Base-by-base conservation (phyloP, 2,888 invertebrate genomes). In the Maniola hyperantus region DNA sequence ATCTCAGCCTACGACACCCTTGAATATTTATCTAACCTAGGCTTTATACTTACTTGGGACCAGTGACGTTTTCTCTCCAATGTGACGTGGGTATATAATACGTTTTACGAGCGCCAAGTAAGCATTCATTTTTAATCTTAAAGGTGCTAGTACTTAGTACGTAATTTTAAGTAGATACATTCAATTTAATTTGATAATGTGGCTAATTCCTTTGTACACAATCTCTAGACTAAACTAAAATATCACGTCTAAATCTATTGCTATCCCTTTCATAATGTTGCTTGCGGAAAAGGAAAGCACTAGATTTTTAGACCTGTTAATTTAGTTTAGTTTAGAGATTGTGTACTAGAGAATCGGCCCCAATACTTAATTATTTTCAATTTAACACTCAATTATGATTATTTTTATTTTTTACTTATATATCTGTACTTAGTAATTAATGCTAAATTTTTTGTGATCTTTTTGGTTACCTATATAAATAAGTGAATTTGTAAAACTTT, bases 61-160 rank as follows among this genome's bases (percentile, higher is more conserved):
- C 57, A 57, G 57, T 57, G 42, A 57, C 39, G n/a, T n/a, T n/a
- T 1, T 15, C 54, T 33, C 11, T 33, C 5, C 33, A 33, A 20
- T 57, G 42, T 6, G 42, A 39, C 57, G 39, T 57, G 13, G n/a
- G 15, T 54, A 34, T 42, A 20, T 2, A 55, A 55, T 55, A 36
- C 55, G 18, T 6, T 36, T 34, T 36, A 18, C 6, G 2, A 36
- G 10, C 33, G 48, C 60, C 48, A 60, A 60, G 15, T 60, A 18
- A 60, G 46, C 60, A 8, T 60, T 48, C 50, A 50, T 60, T 60
- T 60, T 33, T 4, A 60, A 60, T 26, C 42, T 55, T 10, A 53
- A 69, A 74, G 83, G 86, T 85, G 85, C 86, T 79, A 77, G 69
- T 75, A 73, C 74, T 74, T 70, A 77, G 84, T 85, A 85, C 84